These are phyloP conservation scores for Tenthredo distinguenda DNA, from an alignment of 2,888 invertebrate genomes.

Conservation along the genomic window DNA sequence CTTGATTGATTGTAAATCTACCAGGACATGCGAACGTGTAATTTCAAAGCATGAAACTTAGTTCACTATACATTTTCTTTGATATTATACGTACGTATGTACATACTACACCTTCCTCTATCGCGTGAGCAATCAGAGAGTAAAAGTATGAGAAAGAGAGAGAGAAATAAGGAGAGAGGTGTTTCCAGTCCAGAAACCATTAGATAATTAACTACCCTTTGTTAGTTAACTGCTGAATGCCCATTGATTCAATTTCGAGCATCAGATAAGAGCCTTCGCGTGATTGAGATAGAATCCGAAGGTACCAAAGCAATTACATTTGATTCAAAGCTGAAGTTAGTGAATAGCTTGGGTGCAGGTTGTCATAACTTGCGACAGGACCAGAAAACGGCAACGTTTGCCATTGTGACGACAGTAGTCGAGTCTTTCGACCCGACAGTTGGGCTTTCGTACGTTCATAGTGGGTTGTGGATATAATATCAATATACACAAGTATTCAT, in stretches of 20 bases:
- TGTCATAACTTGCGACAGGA: slow-evolving; percentile 31
- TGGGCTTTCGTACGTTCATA: neutral
- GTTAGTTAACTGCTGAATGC: slow-evolving; percentile 22
- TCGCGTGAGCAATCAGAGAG: neutral
- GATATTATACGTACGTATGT: neutral
- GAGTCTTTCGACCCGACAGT: neutral
- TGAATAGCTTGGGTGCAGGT: slow-evolving; percentile 16
- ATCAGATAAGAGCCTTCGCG: slow-evolving; percentile 20
- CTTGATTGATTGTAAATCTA: slow-evolving; percentile 38
- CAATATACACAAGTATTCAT: neutral
- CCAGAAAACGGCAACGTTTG: neutral
- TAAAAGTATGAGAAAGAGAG: neutral
- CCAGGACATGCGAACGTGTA: slow-evolving; percentile 24
- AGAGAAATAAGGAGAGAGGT: neutral
- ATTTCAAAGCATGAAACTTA: neutral
- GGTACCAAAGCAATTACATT: slow-evolving; percentile 46
- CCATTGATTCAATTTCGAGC: slow-evolving; percentile 30
- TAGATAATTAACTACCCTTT: slow-evolving; percentile 32
- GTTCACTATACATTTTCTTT: neutral
- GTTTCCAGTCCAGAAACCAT: slow-evolving; percentile 8
- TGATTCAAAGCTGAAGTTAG: slow-evolving; percentile 38
- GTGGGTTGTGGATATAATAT: neutral
- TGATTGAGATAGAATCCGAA: slow-evolving; percentile 32
- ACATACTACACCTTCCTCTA: neutral
- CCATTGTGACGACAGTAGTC: neutral